phyloP scores from a whole-genome alignment of 2,888 invertebrate genomes.

The Gryllus longicercus region DNA sequence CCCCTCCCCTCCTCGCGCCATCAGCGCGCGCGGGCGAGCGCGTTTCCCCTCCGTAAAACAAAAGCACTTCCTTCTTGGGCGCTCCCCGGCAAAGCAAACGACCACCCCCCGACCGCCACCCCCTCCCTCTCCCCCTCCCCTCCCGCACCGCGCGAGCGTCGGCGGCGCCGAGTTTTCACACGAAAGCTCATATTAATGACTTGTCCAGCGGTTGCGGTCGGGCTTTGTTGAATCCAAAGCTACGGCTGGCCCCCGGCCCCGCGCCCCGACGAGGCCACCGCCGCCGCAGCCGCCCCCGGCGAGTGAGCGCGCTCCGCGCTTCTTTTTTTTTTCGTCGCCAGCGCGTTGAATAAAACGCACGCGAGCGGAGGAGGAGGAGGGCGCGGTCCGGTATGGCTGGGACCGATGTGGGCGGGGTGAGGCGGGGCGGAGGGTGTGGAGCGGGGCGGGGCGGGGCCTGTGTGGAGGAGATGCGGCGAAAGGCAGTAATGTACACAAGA shows the following conservation, averaged over 20 bases:
- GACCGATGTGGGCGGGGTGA: no score
- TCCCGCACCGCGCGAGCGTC: neutral
- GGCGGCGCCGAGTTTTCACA: neutral
- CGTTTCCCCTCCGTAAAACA: neutral
- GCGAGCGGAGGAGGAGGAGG: no score
- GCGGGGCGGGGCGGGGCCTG: no score
- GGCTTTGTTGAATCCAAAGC: neutral
- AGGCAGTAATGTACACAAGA: neutral
- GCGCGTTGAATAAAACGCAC: no score
- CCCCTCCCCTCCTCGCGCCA: neutral
- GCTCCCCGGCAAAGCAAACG: neutral
- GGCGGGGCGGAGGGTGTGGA: no score
- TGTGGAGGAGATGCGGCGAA: no score
- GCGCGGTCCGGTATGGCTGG: no score
- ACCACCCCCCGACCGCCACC: neutral
- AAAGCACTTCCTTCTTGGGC: neutral
- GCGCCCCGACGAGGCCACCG: neutral
- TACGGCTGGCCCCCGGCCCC: neutral
- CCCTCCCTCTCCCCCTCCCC: neutral
- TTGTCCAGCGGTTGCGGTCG: neutral
- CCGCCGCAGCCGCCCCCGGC: neutral
- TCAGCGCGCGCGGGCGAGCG: neutral
- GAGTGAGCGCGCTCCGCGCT: no score
- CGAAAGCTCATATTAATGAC: neutral
- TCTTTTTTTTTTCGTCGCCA: no score